phyloP scores from a whole-genome alignment of 37 sponge, comb jelly and placozoan genomes.

The Haliclona indistincta region DNA sequence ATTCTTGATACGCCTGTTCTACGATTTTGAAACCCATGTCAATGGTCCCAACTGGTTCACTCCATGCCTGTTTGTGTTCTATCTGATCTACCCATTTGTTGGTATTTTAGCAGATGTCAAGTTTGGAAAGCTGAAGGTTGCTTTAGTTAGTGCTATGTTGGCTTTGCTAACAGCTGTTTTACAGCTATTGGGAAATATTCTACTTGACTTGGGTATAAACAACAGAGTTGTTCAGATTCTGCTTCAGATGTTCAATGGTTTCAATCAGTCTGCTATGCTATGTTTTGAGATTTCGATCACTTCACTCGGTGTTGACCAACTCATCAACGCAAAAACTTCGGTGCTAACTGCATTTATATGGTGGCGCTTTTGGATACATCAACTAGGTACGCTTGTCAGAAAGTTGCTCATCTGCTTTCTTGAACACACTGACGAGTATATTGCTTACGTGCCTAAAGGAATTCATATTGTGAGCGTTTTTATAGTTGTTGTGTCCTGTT shows the following conservation, averaged over 20 bases:
- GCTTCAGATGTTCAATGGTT: too few relatives aligned
- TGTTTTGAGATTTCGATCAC: not conserved
- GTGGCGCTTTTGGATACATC: not conserved
- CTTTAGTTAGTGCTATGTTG: too few relatives aligned
- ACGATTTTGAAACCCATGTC: too few relatives aligned
- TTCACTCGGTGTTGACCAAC: not conserved
- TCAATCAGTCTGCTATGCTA: not conserved
- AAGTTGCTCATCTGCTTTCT: not conserved
- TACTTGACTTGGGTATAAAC: too few relatives aligned
- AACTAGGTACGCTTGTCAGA: not conserved
- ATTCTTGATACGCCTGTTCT: not conserved
- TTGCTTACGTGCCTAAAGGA: not conserved
- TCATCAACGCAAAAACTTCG: not conserved
- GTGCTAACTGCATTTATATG: not conserved
- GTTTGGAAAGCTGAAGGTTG: not conserved
- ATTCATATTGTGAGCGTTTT: not conserved
- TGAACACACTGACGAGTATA: not conserved
- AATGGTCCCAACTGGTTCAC: too few relatives aligned
- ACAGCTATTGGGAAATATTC: too few relatives aligned
- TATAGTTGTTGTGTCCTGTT: not conserved
- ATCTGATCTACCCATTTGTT: constrained; percentile 3
- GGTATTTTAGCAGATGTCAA: constrained; percentile 2
- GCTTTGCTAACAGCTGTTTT: too few relatives aligned
- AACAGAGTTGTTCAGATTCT: too few relatives aligned
- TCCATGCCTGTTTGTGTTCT: not conserved